phyloP scores from a whole-genome alignment of 1,140 invertebrate genomes.

The Heliconius eleuchia region DNA sequence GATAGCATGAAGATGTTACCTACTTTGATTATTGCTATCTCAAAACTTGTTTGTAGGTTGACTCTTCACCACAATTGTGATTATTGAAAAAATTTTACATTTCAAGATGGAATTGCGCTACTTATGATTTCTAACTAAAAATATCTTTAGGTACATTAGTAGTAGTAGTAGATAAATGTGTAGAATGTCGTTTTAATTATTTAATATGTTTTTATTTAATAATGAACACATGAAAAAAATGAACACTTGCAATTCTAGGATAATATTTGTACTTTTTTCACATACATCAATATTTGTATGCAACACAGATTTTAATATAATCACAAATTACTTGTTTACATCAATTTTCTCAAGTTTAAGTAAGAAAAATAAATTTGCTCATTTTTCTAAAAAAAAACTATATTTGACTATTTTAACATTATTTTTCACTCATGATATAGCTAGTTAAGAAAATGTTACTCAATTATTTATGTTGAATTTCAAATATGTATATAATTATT shows the following conservation, averaged over 20 bases:
- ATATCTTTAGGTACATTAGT: background rate
- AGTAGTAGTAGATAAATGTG: background rate
- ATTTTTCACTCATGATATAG: background rate
- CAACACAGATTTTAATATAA: background rate
- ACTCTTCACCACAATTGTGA: no score
- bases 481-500: background rate
- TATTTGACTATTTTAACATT: background rate
- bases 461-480: background rate
- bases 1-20: no score
- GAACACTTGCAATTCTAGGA: background rate
- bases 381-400: background rate
- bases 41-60: no score
- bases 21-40: no score
- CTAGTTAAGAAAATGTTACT: background rate
- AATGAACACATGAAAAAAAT: background rate
- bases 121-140: background rate
- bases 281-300: background rate
- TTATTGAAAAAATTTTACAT: background rate
- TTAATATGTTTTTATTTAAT: background rate
- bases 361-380: background rate
- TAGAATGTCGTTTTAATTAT: background rate
- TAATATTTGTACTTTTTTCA: conserved; percentile 4
- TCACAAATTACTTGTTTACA: background rate
- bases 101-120: background rate
- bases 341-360: background rate